phyloP scores from a whole-genome alignment of 1,140 invertebrate species.

The Heliconius hewitsoni region DNA sequence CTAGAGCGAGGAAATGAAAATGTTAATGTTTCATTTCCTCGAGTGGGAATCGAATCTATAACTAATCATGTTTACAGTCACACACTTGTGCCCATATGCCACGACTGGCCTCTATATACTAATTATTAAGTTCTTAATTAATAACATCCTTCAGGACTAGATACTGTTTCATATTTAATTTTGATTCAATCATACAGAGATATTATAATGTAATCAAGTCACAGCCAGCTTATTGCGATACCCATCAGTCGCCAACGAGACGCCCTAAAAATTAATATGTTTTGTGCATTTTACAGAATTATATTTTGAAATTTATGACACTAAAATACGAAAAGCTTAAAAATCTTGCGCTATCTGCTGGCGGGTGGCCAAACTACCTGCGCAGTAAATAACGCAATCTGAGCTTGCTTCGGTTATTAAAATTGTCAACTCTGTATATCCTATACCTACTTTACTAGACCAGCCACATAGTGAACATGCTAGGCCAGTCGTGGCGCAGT shows the following conservation, averaged over 20 bases:
- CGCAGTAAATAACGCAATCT: constrained; percentile 69
- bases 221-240: background rate
- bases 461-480: too few relatives aligned
- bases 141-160: too few relatives aligned
- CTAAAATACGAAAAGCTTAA: constrained; percentile 64
- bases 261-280: constrained; percentile 38
- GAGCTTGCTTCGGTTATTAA: constrained; percentile 45
- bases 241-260: constrained; percentile 14
- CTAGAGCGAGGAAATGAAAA: too few relatives aligned
- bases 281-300: constrained; percentile 60
- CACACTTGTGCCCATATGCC: too few relatives aligned
- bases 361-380: constrained; percentile 73
- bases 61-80: too few relatives aligned
- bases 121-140: too few relatives aligned
- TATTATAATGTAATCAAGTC: background rate
- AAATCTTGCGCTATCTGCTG: constrained; percentile 72
- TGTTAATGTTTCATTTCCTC: too few relatives aligned
- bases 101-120: too few relatives aligned
- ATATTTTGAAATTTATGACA: constrained; percentile 69
- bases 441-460: background rate
- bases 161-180: too few relatives aligned
- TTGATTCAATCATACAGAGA: background rate
- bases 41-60: too few relatives aligned
- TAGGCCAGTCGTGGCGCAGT: too few relatives aligned
- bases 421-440: constrained; percentile 38